Conservation (phyloP, 2,888 invertebrate genomes). For the Rugalucina vietnamica region DNA sequence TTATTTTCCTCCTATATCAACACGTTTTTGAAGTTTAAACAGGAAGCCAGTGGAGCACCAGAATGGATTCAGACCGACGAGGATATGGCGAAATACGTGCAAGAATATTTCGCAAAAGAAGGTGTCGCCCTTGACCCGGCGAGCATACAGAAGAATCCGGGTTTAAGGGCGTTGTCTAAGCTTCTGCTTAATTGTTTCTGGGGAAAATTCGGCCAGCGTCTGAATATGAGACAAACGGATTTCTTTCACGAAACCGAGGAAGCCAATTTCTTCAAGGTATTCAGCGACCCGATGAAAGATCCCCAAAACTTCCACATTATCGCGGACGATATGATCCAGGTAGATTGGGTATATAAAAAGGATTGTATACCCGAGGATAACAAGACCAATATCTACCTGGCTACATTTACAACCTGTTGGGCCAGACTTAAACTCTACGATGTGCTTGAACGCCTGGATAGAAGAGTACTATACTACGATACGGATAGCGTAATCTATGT, state of each 20-base stretch:
- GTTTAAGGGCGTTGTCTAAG: background rate
- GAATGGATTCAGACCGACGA: no score
- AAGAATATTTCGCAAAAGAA: no score
- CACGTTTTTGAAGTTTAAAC: no score
- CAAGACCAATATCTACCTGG: slow-evolving; percentile 45
- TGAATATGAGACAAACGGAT: slow-evolving; percentile 26
- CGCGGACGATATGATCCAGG: slow-evolving; percentile 12
- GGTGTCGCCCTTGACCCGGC: background rate
- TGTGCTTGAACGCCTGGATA: slow-evolving; percentile 30
- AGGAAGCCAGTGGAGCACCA: no score
- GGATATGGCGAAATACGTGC: no score
- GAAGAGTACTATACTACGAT: slow-evolving; percentile 27
- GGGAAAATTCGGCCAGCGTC: slow-evolving; percentile 8
- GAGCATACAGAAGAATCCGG: background rate
- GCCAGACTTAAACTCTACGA: slow-evolving; percentile 48
- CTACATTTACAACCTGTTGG: slow-evolving; percentile 47
- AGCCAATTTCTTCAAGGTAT: background rate
- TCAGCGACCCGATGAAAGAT: slow-evolving; percentile 7
- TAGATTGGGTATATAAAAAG: slow-evolving; percentile 47
- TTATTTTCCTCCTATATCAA: no score
- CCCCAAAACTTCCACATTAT: background rate
- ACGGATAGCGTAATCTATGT: slow-evolving; percentile 35
- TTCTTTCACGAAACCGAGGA: slow-evolving; percentile 3
- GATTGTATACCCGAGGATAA: slow-evolving; percentile 32
- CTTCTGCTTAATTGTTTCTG: background rate